Percentiles rank a stretch among this genome's conserved stretches.
Evolutionary conservation across 2,113 vertebrate species (phyloP).

Genomic region (Mionectes macconnelli): DNA sequence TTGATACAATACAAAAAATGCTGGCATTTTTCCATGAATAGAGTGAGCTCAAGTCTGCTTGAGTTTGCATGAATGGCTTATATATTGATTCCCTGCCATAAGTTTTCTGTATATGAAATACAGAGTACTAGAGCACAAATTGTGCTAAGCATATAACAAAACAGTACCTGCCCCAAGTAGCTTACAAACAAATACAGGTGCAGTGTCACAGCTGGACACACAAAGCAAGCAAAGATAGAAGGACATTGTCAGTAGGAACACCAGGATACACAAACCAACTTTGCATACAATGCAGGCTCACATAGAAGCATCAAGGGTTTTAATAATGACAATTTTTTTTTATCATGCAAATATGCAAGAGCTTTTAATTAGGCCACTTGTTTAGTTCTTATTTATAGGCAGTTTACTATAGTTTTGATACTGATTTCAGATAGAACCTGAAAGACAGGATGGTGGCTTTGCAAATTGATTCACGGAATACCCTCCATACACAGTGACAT

Average conservation of each 20-base stretch:
- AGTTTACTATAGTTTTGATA: neutral
- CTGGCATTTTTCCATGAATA: neutral
- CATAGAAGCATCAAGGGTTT: neutral
- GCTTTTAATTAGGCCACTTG: neutral
- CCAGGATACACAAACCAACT: neutral
- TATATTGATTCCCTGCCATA: neutral
- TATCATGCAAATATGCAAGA: neutral
- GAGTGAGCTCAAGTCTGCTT: neutral
- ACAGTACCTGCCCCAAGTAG: neutral
- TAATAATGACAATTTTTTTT: neutral
- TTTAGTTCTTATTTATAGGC: neutral
- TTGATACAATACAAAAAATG: neutral
- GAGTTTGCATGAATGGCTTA: neutral
- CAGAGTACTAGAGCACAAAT: neutral
- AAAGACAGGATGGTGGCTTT: neutral
- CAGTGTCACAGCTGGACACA: neutral
- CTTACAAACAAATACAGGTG: neutral
- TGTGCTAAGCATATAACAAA: neutral
- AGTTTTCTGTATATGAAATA: neutral
- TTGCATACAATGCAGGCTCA: neutral
- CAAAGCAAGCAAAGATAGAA: neutral
- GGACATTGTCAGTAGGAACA: neutral
- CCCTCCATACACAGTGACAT: neutral
- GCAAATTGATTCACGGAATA: neutral
- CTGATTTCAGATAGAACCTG: neutral